phyloP scores from a whole-genome alignment of 1,140 invertebrate species.

The Andricus grossulariae region DNA sequence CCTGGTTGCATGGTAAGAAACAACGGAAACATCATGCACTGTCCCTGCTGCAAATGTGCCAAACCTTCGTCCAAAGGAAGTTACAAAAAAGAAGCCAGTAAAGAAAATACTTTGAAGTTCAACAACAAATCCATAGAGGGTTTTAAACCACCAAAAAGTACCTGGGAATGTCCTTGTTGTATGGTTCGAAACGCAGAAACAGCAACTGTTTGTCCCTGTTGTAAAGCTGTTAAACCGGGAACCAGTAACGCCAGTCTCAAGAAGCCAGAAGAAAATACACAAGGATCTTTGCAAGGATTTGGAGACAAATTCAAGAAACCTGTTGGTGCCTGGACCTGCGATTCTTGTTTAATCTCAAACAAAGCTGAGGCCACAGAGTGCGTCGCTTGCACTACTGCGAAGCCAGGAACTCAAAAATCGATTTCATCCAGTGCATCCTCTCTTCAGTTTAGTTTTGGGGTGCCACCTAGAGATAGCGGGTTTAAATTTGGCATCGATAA shows the following conservation, averaged over 20 bases:
- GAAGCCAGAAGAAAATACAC: constrained; percentile 46
- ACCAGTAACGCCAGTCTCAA: constrained; percentile 50
- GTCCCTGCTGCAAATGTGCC: constrained; percentile 81
- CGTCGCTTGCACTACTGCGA: constrained; percentile 75
- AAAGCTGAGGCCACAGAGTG: constrained; percentile 76
- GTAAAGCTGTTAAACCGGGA: constrained; percentile 80
- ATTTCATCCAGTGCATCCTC: constrained; percentile 51
- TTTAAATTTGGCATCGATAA: constrained; percentile 75
- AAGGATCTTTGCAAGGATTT: constrained; percentile 61
- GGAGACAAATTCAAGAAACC: constrained; percentile 74
- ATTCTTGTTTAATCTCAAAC: constrained; percentile 79
- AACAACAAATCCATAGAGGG: constrained; percentile 52
- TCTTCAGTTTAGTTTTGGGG: constrained; percentile 63
- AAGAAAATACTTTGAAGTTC: neutral
- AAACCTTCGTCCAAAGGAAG: constrained; percentile 73
- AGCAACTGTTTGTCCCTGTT: constrained; percentile 81
- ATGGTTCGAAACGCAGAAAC: constrained; percentile 77
- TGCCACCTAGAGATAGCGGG: constrained; percentile 48
- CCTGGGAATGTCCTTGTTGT: constrained; percentile 80
- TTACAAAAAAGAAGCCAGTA: neutral
- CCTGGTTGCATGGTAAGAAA: constrained; percentile 81
- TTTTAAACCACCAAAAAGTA: constrained; percentile 69
- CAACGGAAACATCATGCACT: constrained; percentile 75
- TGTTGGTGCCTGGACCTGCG: constrained; percentile 78
- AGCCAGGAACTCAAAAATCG: constrained; percentile 67